phyloP scores from a whole-genome alignment of 2,797 vertebrate genomes.

The Hybognathus amarus region DNA sequence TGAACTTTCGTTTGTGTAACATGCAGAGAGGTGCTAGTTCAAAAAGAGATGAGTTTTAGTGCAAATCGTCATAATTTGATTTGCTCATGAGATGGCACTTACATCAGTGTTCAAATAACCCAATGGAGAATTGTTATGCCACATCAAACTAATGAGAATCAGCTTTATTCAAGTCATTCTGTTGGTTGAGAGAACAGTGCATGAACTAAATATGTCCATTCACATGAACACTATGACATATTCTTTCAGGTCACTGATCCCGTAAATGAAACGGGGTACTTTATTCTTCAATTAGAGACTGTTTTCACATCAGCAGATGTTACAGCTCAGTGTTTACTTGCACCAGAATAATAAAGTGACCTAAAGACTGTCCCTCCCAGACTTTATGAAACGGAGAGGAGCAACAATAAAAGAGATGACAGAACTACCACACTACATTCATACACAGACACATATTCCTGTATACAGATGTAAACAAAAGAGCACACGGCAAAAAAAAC shows the following conservation, averaged over 20 bases:
- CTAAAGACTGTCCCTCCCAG: constrained; percentile 19
- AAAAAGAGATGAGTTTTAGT: background rate
- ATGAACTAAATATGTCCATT: constrained; percentile 39
- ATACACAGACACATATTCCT: background rate
- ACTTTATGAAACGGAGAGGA: constrained; percentile 4
- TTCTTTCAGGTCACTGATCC: constrained; percentile 36
- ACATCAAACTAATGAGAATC: constrained; percentile 37
- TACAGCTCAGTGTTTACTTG: constrained; percentile 22
- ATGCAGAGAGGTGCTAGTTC: background rate
- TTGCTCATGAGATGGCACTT: background rate
- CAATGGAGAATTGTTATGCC: constrained; percentile 20
- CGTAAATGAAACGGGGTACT: constrained; percentile 33
- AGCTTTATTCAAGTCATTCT: constrained; percentile 16
- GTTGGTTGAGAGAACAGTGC: constrained; percentile 2
- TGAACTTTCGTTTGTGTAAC: background rate
- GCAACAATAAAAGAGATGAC: constrained; percentile 10
- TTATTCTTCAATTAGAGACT: constrained; percentile 24
- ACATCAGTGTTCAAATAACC: background rate
- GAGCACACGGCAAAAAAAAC: background rate
- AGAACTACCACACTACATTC: constrained; percentile 4
- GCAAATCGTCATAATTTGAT: background rate
- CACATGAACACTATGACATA: constrained; percentile 11
- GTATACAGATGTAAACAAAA: background rate
- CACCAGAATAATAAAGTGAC: background rate
- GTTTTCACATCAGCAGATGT: constrained; percentile 18